Conservation (phyloP, 2,888 invertebrate species). For the Lochmaea crataegi region DNA sequence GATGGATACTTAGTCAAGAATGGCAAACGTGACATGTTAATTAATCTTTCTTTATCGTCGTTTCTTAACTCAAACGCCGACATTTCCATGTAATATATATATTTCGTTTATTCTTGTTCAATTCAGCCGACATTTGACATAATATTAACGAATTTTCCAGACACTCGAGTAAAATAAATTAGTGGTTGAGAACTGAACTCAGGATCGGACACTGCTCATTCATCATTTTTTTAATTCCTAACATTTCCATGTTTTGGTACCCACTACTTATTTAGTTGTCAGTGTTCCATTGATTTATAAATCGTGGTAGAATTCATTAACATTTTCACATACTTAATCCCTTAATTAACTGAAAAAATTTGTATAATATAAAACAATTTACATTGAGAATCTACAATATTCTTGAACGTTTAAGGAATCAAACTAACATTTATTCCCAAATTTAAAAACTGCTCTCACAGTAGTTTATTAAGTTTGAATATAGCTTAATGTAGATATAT, state of each 20-base stretch:
- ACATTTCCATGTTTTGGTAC: neutral
- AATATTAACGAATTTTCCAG: constrained; percentile 52
- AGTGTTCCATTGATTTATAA: neutral
- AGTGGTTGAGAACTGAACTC: constrained; percentile 31
- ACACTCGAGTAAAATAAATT: constrained; percentile 38
- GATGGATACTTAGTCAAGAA: constrained; percentile 53
- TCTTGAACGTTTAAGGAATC: too few relatives aligned
- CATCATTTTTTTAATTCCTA: neutral
- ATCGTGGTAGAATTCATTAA: too few relatives aligned
- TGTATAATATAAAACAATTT: too few relatives aligned
- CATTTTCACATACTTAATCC: too few relatives aligned
- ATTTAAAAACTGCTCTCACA: too few relatives aligned
- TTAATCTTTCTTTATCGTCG: constrained; percentile 57
- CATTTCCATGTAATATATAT: constrained; percentile 53
- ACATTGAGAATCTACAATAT: too few relatives aligned
- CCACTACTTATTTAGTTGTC: too few relatives aligned
- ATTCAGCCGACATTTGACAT: constrained; percentile 52
- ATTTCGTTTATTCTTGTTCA: constrained; percentile 57
- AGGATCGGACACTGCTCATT: neutral
- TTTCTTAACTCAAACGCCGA: constrained; percentile 53
- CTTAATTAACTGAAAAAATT: too few relatives aligned
- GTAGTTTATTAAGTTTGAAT: too few relatives aligned
- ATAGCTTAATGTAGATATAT: too few relatives aligned
- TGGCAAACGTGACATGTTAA: constrained; percentile 54
- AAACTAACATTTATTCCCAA: too few relatives aligned